These are phyloP conservation scores for Patella ulyssiponensis DNA, from an alignment of 2,888 invertebrate genomes.

Conservation along the genomic window DNA sequence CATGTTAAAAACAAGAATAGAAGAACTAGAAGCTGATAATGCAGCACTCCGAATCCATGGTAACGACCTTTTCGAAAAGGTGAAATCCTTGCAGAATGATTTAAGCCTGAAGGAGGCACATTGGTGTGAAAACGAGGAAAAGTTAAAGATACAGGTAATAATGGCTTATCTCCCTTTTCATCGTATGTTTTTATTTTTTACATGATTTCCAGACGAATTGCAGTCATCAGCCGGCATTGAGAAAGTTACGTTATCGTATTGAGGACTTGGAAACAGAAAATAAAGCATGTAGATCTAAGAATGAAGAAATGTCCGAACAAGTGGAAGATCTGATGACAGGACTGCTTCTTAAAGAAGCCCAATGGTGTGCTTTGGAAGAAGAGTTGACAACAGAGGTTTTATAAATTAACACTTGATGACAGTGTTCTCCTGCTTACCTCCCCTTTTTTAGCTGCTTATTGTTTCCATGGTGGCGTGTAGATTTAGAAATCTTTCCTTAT, in stretches of 20 bases:
- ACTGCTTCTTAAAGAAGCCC: constrained; percentile 65
- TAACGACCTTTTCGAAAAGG: constrained; percentile 52
- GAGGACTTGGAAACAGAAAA: constrained; percentile 58
- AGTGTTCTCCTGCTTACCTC: too few relatives aligned
- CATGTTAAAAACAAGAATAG: constrained; percentile 42
- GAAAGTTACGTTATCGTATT: constrained; percentile 42
- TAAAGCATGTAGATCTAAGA: constrained; percentile 52
- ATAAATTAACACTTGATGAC: too few relatives aligned
- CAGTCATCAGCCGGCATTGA: constrained; percentile 49
- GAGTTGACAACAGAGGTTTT: constrained; percentile 58
- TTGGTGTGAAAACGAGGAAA: constrained; percentile 67
- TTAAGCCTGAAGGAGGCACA: constrained; percentile 66
- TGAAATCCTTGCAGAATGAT: constrained; percentile 53
- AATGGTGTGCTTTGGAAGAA: constrained; percentile 67
- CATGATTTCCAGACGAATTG: constrained; percentile 31
- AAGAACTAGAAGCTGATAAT: constrained; percentile 57
- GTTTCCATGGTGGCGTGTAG: too few relatives aligned
- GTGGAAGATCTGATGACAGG: constrained; percentile 54
- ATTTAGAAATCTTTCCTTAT: too few relatives aligned
- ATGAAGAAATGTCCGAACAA: constrained; percentile 52
- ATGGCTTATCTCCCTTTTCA: too few relatives aligned
- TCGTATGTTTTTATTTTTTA: neutral
- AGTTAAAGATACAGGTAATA: constrained; percentile 58
- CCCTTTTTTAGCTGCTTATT: too few relatives aligned
- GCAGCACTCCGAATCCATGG: constrained; percentile 55